Conservation (phyloP, 2,888 invertebrate genomes). For the Torymus auratus region DNA sequence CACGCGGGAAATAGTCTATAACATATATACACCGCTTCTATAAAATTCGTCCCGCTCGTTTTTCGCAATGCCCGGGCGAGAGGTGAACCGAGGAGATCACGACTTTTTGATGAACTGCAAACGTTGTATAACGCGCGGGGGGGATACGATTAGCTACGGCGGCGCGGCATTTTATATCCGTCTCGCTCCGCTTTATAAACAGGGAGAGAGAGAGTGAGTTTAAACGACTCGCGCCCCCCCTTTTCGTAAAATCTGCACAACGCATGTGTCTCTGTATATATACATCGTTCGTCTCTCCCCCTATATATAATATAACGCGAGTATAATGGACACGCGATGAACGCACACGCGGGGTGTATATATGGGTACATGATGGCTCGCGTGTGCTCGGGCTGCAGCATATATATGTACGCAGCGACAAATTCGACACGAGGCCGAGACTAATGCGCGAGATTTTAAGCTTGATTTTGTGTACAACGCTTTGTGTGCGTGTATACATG, state of each 20-base stretch:
- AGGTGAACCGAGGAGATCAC: background rate
- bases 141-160: slow-evolving; percentile 37
- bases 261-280: background rate
- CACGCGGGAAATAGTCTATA: slow-evolving; percentile 3
- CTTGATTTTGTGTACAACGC: too few species aligned
- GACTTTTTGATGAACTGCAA: slow-evolving; percentile 46
- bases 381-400: too few species aligned
- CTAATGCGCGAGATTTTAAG: background rate
- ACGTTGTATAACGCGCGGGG: background rate
- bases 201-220: background rate
- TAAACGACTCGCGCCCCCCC: background rate
- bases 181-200: slow-evolving; percentile 36
- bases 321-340: slow-evolving; percentile 22
- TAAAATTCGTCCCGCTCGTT: slow-evolving; percentile 46
- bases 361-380: too few species aligned
- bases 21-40: too few species aligned
- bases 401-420: slow-evolving; percentile 2
- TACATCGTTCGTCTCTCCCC: background rate
- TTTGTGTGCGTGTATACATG: too few species aligned
- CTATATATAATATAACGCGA: background rate
- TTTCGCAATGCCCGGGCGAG: slow-evolving; percentile 32
- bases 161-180: background rate
- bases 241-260: background rate
- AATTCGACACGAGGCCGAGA: slow-evolving; percentile 35
- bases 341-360: too few species aligned